Evolutionary conservation across 2,113 vertebrate genomes (phyloP).

Genomic region (Chionomys nivalis): DNA sequence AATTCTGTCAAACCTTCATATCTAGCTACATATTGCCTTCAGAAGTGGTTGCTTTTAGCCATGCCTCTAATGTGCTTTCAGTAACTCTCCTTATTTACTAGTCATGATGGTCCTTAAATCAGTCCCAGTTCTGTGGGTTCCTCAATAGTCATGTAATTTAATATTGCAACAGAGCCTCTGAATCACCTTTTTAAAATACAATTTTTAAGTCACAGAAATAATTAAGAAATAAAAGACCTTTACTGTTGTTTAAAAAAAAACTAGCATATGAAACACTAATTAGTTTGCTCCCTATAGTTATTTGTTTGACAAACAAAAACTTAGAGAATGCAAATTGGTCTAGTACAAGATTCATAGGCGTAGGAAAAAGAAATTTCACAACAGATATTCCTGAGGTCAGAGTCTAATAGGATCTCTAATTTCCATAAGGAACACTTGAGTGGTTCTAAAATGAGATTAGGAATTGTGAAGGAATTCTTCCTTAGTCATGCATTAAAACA

Average conservation of each 20-base stretch:
- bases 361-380: background rate
- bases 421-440: slow-evolving; percentile 10
- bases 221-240: slow-evolving; percentile 20
- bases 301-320: slow-evolving; percentile 51
- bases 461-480: slow-evolving; percentile 34
- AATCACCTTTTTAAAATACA: background rate
- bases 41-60: slow-evolving; percentile 30
- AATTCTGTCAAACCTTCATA: slow-evolving; percentile 32
- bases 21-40: background rate
- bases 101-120: slow-evolving; percentile 4
- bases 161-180: slow-evolving; percentile 23
- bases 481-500: slow-evolving; percentile 30
- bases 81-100: background rate
- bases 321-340: slow-evolving; percentile 20
- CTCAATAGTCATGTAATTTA: slow-evolving; percentile 24
- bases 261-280: background rate
- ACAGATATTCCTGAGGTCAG: slow-evolving; percentile 24
- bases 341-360: background rate
- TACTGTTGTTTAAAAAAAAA: slow-evolving; percentile 20
- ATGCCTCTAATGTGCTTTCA: slow-evolving; percentile 7
- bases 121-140: background rate
- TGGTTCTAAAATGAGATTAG: slow-evolving; percentile 16
- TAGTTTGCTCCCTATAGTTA: background rate
- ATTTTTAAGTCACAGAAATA: slow-evolving; percentile 33
- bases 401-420: background rate